phyloP scores from a whole-genome alignment of 2,888 invertebrate species.

The Ephialtes manifestator region DNA sequence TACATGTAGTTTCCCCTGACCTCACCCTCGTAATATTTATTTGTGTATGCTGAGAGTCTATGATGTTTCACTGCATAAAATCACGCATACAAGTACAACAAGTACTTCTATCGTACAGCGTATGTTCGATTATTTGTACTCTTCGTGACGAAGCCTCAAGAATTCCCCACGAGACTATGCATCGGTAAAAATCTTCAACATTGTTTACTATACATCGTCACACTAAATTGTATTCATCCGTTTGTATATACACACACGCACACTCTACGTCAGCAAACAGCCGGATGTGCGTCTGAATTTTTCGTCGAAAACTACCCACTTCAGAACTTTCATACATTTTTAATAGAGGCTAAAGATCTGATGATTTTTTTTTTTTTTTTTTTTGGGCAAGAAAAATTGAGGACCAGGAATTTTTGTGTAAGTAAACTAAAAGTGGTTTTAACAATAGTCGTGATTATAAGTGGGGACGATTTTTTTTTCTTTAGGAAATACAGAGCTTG shows the following conservation, averaged over 20 bases:
- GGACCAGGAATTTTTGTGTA: not conserved
- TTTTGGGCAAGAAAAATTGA: too few species aligned
- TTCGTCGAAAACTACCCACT: not conserved
- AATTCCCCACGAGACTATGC: not conserved
- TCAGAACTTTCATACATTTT: too few species aligned
- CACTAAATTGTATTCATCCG: constrained; percentile 8
- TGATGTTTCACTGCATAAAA: not conserved
- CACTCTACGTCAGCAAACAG: not conserved
- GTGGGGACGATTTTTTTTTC: too few species aligned
- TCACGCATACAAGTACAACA: not conserved
- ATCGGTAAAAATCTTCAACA: not conserved
- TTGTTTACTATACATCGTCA: constrained; percentile 1
- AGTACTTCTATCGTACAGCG: not conserved
- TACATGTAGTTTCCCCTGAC: constrained; percentile 20
- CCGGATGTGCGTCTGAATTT: not conserved
- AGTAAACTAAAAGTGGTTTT: not conserved
- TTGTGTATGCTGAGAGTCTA: not conserved
- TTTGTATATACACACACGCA: not conserved
- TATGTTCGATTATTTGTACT: not conserved
- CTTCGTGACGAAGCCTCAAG: not conserved
- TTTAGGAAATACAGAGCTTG: too few species aligned
- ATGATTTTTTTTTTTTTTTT: too few species aligned
- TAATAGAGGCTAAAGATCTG: too few species aligned
- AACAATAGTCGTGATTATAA: too few species aligned
- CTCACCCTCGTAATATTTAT: constrained; percentile 17